phyloP scores from a whole-genome alignment of 2,797 vertebrate genomes.

The Sebastes taczanowskii region DNA sequence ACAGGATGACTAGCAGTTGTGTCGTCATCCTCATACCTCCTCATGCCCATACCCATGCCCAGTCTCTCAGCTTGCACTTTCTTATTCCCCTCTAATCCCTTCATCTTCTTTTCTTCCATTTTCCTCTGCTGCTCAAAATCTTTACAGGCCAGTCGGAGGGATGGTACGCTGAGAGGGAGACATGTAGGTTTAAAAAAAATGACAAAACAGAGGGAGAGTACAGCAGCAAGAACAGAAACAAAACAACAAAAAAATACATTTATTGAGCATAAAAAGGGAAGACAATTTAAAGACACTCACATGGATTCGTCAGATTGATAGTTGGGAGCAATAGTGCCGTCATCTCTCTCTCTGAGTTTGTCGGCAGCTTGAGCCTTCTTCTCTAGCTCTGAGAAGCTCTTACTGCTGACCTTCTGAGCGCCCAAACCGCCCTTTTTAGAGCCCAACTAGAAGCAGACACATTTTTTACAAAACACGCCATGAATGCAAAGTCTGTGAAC shows the following conservation, averaged over 20 bases:
- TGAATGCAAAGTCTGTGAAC: background rate
- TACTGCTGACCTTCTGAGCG: constrained; percentile 92
- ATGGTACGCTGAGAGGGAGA: constrained; percentile 71
- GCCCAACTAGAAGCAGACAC: constrained; percentile 81
- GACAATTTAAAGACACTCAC: constrained; percentile 75
- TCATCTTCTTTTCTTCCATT: constrained; percentile 84
- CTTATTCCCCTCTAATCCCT: constrained; percentile 85
- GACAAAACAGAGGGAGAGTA: background rate
- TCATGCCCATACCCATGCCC: constrained; percentile 91
- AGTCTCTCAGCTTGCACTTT: constrained; percentile 91
- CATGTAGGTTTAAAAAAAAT: background rate
- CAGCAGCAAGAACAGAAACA: background rate
- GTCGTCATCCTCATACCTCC: constrained; percentile 79
- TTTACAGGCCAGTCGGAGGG: constrained; percentile 88
- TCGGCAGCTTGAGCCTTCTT: constrained; percentile 93
- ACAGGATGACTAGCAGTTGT: background rate
- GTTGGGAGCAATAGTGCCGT: background rate
- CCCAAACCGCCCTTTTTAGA: constrained; percentile 92
- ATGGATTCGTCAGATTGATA: constrained; percentile 79
- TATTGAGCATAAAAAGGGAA: background rate
- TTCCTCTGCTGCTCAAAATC: constrained; percentile 90
- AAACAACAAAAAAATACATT: background rate
- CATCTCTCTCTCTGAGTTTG: constrained; percentile 84
- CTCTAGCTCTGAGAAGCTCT: constrained; percentile 90
- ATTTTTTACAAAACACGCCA: background rate